Evolutionary conservation across 2,113 vertebrate species (phyloP).

Genomic region (Salvelinus namaycush): DNA sequence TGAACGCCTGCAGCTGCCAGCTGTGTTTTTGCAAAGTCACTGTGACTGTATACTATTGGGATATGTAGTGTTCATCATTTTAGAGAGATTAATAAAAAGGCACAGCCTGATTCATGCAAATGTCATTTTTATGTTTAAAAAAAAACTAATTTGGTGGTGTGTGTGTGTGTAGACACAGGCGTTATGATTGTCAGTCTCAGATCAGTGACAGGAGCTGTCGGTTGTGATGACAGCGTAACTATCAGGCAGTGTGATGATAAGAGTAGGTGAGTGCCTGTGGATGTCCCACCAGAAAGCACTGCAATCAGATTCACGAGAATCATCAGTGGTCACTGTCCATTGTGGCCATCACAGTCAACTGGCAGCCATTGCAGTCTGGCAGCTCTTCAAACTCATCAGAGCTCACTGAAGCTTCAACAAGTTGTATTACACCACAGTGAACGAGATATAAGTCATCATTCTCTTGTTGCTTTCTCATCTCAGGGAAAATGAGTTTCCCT

Average conservation of each 20-base stretch:
- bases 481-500: not conserved
- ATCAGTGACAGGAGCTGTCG: conserved; percentile 14
- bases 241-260: conserved; percentile 1
- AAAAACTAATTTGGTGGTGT: not conserved
- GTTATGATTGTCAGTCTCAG: not conserved
- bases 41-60: too few species aligned
- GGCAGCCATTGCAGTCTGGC: conserved; percentile 2
- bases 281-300: not conserved
- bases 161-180: not conserved
- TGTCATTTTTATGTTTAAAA: too few species aligned
- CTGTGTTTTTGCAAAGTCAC: too few species aligned
- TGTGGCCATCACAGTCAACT: not conserved
- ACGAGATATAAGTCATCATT: not conserved
- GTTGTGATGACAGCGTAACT: conserved; percentile 16
- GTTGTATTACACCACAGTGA: not conserved
- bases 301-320: not conserved
- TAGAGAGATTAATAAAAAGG: too few species aligned
- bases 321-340: not conserved
- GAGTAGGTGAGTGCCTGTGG: not conserved
- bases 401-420: not conserved
- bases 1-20: too few species aligned
- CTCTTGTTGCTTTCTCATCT: conserved; percentile 4
- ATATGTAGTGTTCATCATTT: too few species aligned
- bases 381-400: conserved; percentile 8
- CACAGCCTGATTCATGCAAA: too few species aligned